phyloP scores from a whole-genome alignment of 2,888 invertebrate genomes.

The Meganola albula region DNA sequence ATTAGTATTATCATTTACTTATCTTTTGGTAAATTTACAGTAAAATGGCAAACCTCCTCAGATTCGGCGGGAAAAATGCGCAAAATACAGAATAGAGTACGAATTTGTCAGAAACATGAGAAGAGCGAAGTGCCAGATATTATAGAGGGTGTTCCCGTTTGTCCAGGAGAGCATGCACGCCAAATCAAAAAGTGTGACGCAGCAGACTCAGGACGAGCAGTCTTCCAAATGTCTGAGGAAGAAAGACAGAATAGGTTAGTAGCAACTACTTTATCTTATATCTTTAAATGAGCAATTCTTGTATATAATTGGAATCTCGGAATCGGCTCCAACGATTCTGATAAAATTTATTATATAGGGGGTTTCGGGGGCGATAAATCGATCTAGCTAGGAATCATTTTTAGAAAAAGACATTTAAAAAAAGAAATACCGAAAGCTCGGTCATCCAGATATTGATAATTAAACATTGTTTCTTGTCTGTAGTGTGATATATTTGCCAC shows the following conservation, averaged over 20 bases:
- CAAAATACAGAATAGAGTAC: slow-evolving; percentile 55
- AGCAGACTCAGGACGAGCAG: slow-evolving; percentile 44
- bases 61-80: slow-evolving; percentile 59
- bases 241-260: slow-evolving; percentile 54
- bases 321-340: too few species aligned
- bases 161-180: slow-evolving; percentile 53
- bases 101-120: slow-evolving; percentile 64
- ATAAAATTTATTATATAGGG: too few species aligned
- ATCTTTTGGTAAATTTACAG: slow-evolving; percentile 29
- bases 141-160: slow-evolving; percentile 72
- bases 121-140: slow-evolving; percentile 73
- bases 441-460: too few species aligned
- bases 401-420: too few species aligned
- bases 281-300: too few species aligned
- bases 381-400: too few species aligned
- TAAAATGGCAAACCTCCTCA: slow-evolving; percentile 34
- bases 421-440: too few species aligned
- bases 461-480: too few species aligned
- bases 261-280: too few species aligned
- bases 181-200: slow-evolving; percentile 46
- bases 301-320: too few species aligned
- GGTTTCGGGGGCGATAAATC: too few species aligned
- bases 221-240: slow-evolving; percentile 61
- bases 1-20: slow-evolving; percentile 17
- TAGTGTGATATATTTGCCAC: too few species aligned